Evolutionary conservation across 1,140 invertebrate genomes (phyloP).

Genomic region (Episyrphus balteatus): DNA sequence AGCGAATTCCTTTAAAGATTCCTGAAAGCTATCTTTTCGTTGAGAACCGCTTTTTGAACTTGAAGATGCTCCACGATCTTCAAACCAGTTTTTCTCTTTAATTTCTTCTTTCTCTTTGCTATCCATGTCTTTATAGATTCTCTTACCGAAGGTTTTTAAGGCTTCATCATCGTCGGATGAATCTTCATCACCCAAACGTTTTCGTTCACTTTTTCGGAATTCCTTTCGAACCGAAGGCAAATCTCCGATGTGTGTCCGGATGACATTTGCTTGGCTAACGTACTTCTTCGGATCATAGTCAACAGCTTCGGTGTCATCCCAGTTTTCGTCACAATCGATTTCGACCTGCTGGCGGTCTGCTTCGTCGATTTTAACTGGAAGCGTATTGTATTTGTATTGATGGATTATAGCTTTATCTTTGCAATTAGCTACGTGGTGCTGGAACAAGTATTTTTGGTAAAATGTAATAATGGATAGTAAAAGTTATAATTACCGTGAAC

Average conservation of each 20-base stretch:
- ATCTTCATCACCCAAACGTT: slow-evolving; percentile 11
- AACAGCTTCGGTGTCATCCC: slow-evolving; percentile 16
- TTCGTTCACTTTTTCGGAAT: slow-evolving; percentile 18
- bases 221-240: slow-evolving; percentile 19
- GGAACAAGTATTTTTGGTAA: not conserved
- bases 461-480: too few species aligned
- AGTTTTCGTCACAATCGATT: slow-evolving; percentile 22
- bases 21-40: too few species aligned
- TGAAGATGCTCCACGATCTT: too few species aligned
- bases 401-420: slow-evolving; percentile 23
- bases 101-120: too few species aligned
- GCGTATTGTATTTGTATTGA: slow-evolving; percentile 14
- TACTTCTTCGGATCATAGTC: slow-evolving; percentile 21
- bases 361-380: slow-evolving; percentile 11
- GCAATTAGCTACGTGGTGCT: slow-evolving; percentile 4
- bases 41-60: too few species aligned
- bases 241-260: slow-evolving; percentile 15
- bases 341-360: slow-evolving; percentile 11
- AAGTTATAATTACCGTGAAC: slow-evolving; percentile 12
- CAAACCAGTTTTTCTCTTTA: too few species aligned
- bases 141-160: too few species aligned
- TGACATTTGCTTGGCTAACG: slow-evolving; percentile 14
- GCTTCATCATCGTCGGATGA: too few species aligned
- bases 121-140: too few species aligned
- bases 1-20: too few species aligned